Evolutionary conservation across 2,113 vertebrate genomes (phyloP).

Genomic region (Paraplagusia blochii): DNA sequence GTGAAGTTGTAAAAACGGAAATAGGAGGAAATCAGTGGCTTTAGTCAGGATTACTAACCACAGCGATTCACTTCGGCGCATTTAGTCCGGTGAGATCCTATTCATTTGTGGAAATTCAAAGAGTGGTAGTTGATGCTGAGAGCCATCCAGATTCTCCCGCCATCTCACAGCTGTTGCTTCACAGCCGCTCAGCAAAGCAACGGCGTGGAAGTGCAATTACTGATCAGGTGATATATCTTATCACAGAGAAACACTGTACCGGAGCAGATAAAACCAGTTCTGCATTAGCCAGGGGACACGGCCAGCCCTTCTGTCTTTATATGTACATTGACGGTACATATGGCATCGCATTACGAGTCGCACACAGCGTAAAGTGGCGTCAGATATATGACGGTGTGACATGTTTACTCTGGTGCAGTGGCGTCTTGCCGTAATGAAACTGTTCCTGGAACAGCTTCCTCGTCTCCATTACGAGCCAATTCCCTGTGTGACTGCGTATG

Average conservation of each 20-base stretch:
- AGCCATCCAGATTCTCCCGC: constrained; percentile 28
- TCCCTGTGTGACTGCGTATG: constrained; percentile 14
- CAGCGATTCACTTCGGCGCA: constrained; percentile 39
- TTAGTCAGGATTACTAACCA: constrained; percentile 48
- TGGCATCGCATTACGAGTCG: constrained; percentile 6
- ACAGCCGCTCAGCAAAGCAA: constrained; percentile 22
- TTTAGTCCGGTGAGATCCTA: constrained; percentile 54
- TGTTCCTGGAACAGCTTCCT: constrained; percentile 17
- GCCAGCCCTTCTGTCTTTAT: constrained; percentile 18
- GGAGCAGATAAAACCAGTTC: constrained; percentile 7
- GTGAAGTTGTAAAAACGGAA: background rate
- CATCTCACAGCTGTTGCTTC: constrained; percentile 21
- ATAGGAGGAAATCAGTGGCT: constrained; percentile 11
- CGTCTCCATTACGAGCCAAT: constrained; percentile 31
- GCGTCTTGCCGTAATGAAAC: constrained; percentile 19
- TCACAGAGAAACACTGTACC: constrained; percentile 13
- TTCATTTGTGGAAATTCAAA: constrained; percentile 56
- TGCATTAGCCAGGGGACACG: background rate
- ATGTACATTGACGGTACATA: constrained; percentile 24
- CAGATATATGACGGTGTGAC: background rate
- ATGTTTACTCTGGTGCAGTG: constrained; percentile 6
- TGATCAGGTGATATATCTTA: constrained; percentile 32
- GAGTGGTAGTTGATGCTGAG: constrained; percentile 37
- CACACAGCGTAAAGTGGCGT: constrained; percentile 2
- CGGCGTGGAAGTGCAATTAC: constrained; percentile 43